These are phyloP conservation scores for Phymatocera aterrima DNA, from an alignment of 2,888 invertebrate genomes.

Conservation along the genomic window DNA sequence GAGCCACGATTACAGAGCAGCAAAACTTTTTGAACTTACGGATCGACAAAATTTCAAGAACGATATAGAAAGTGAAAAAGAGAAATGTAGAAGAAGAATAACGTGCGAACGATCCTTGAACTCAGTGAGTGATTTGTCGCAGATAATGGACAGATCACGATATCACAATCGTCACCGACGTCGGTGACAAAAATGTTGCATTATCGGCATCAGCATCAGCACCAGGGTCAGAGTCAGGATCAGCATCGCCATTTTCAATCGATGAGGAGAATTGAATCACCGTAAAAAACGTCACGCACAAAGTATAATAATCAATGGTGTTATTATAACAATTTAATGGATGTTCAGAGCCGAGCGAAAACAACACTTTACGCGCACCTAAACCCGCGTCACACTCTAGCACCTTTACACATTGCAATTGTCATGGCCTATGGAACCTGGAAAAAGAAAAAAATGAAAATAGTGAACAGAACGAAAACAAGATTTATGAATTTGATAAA, in stretches of 20 bases:
- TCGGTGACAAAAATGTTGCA: constrained; percentile 51
- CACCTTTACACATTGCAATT: constrained; percentile 79
- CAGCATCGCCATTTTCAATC: not conserved
- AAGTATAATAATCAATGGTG: constrained; percentile 8
- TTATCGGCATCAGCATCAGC: no score
- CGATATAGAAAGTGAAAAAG: not conserved
- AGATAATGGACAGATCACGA: constrained; percentile 64
- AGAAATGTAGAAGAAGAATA: not conserved
- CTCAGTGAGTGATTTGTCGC: constrained; percentile 64
- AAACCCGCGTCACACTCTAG: constrained; percentile 70
- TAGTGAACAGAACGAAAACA: not conserved
- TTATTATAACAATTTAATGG: constrained; percentile 49
- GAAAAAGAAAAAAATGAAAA: constrained; percentile 59
- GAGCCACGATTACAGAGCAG: no score
- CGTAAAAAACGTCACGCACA: constrained; percentile 36
- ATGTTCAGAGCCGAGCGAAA: constrained; percentile 55
- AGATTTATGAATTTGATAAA: not conserved
- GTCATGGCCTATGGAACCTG: constrained; percentile 89
- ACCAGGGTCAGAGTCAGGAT: no score
- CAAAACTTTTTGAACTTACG: no score
- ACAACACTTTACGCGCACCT: constrained; percentile 65
- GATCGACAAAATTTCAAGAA: not conserved
- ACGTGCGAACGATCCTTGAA: constrained; percentile 62
- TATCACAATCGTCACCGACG: constrained; percentile 72
- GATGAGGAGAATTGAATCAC: constrained; percentile 29